Percentiles rank a stretch among this genome's conserved stretches.
Conservation (phyloP, 2,113 vertebrate species). For the zebrafish (Danio rerio) region GRCz12tu NC_133180.1:30429501-30430000, state of each 20-base stretch:
- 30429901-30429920: not conserved
- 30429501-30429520: no score
- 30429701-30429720: not conserved
- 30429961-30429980: not conserved
- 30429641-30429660: slow-evolving; percentile 82
- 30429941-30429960: not conserved
- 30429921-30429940: slow-evolving; percentile 15
- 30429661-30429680: slow-evolving; percentile 77
- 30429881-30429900: slow-evolving; percentile 30
- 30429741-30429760: not conserved
- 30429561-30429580: no score
- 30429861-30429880: slow-evolving; percentile 30
- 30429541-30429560: no score
- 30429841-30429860: slow-evolving; percentile 23
- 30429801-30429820: not conserved
- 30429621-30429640: slow-evolving; percentile 79
- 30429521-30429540: no score
- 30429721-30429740: not conserved
- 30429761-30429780: not conserved
- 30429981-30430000: no score
- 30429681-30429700: slow-evolving; percentile 69
- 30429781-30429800: not conserved
- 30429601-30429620: slow-evolving; percentile 84
- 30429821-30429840: not conserved
- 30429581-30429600: slow-evolving; percentile 30